Evolutionary conservation across 2,888 invertebrate genomes (phyloP), one percentile per base, ranked within the genome.

Genomic region (Spatulosminthurus flaviceps): DNA sequence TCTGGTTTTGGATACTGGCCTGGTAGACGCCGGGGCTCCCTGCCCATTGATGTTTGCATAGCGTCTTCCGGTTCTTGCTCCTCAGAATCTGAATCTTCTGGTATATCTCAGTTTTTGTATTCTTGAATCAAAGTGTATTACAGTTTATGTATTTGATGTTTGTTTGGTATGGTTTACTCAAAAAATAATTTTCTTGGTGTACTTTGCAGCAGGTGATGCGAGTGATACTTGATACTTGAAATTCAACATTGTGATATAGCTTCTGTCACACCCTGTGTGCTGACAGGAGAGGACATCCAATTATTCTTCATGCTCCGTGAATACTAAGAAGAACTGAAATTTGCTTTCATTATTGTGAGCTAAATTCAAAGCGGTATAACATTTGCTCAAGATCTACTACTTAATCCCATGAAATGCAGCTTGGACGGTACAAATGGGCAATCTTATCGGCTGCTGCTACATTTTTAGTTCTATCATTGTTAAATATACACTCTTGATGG

Each of bases 41-140:
- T 85, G 72, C 85, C 85, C 43, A 83, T 83, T 34, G 84, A 85
- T 77, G 82, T 84, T 1, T 81, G 80, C 67, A 83, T 82, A 60
- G 83, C 83, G n/a, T 82, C 84, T 60, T 82, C 84, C 22, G 85
- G 84, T n/a, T 85, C 85, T 5, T 85, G 85, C 70, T 84, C 84
- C n/a, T 84, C 84, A 26, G 85, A 84, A 69, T 85, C 85, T 43
- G 85, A 85, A 79, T 85, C 85, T 80, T 85, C 85, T 61, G 84
- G 85, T 85, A 21, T 9, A 9, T 60, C 60, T 7, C 16, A 60
- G 16, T 60, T 60, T 21, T 60, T 13, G 16, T 43, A 16, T 16
- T 43, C 16, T 43, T 43, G 16, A 13, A 16, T 13, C 9, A 43
- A 43, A 43, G 43, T 43, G 43, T 43, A 43, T 13, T 43, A 43